phyloP scores from a whole-genome alignment of 2,113 vertebrate genomes.

The Heptranchias perlo region DNA sequence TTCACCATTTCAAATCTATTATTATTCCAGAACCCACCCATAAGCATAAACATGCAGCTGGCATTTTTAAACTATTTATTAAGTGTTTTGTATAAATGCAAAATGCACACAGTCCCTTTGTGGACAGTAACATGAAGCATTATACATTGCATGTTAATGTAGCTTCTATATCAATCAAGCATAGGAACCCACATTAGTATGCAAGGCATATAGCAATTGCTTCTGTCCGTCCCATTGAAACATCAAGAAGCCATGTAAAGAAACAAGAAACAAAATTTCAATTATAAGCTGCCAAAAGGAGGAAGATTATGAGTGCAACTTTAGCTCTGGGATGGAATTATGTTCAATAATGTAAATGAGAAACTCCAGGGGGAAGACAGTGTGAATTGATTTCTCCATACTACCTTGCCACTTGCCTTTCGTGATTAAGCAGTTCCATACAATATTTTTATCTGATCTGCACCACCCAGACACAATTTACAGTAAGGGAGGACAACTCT shows the following conservation, averaged over 20 bases:
- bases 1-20: neutral
- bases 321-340: neutral
- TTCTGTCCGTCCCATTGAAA: neutral
- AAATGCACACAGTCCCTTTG: neutral
- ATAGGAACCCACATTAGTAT: neutral
- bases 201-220: neutral
- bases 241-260: neutral
- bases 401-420: neutral
- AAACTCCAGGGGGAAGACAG: neutral
- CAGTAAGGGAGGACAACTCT: neutral
- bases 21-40: neutral
- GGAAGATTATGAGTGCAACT: neutral
- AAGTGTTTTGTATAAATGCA: neutral
- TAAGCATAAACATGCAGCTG: neutral
- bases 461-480: neutral
- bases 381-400: neutral
- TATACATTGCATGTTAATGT: neutral
- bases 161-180: neutral
- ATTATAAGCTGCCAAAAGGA: neutral
- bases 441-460: neutral
- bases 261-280: neutral
- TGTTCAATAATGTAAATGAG: neutral
- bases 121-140: neutral
- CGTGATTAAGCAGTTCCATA: neutral
- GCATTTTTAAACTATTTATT: neutral